Base-by-base conservation (phyloP, 2,113 vertebrate species). In the Trematomus loennbergii region DNA sequence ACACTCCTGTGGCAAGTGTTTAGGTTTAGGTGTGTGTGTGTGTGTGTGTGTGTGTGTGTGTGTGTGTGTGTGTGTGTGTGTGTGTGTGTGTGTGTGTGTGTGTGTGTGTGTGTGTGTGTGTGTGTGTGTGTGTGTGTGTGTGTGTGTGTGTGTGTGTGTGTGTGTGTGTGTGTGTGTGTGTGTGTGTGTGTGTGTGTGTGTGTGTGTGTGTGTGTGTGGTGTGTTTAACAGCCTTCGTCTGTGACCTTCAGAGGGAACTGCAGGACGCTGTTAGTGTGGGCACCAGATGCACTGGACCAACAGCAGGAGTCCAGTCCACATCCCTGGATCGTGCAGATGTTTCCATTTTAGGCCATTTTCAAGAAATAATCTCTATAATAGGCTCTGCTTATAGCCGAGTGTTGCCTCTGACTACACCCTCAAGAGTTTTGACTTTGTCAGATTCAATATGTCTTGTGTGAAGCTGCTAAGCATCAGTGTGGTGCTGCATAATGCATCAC, bases 161-260 rank as follows among this genome's bases (percentile, higher is more conserved):
- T 25, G 25, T 25, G 25, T 25, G 25, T 25, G 25, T 25, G 25
- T 25, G 25, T 25, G 25, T 25, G 25, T 29, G 25, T 29, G 25
- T 16, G 57, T 17, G 54, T 22, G 53, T 22, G 82, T 72, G 75
- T 15, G 71, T 72, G 55, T 87, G 72, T 49, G n/a, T n/a, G n/a
- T n/a, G n/a, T n/a, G n/a, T n/a, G n/a, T n/a, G n/a, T n/a, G n/a
- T n/a, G n/a, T n/a, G n/a, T n/a, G n/a, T n/a, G n/a, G n/a, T n/a
- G n/a, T 53, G 40, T 82, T 85, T 87, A 73, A 89, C 75, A 77
- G 66, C 71, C 61, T 75, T 72, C 13, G 63, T 87, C 88, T 86
- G 83, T 84, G 83, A 83, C 83, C 84, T 86, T 86, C 74, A 85
- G 72, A 82, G 75, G 72, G 86, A 81, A 68, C 78, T 79, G 12